Base-by-base conservation (phyloP, 2,797 vertebrate species). In the Falco novaeseelandiae region DNA sequence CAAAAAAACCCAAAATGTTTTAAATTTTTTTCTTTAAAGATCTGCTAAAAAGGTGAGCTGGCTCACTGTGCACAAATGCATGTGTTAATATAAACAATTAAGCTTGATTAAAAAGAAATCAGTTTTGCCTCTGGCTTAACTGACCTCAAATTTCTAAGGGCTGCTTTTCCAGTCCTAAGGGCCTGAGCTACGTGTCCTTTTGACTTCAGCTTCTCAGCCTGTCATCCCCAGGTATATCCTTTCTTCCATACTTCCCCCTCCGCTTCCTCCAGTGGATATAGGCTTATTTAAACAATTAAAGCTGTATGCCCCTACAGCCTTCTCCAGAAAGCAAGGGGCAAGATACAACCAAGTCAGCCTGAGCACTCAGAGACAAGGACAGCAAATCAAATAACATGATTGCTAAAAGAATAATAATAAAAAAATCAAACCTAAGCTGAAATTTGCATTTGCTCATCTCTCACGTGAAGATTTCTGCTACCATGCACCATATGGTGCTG, bases 201-300 rank as follows among this genome's bases (percentile, higher is more conserved):
- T 94, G 93, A 96, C 87, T 92, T 92, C 63, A 92, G 76, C 48
- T 74, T 91, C 91, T 92, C 84, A 79, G 67, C 61, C 70, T 57
- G n/a, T 79, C 73, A 81, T 92, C 76, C 95, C 84, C 72, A 91
- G 92, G 55, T 89, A 77, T 69, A 83, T 66, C 55, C 40, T 92
- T 86, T 85, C 57, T 87, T 92, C 79, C 84, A 72, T 1, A 0
- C 8, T 25, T 76, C 36, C 42, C 26, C 20, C 21, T 91, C 66
- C 22, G 30, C 30, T 91, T 88, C 79, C 90, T 89, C 58, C 70
- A 81, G 58, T 34, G 62, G 89, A 81, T 74, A 76, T 1, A 87
- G 44, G 55, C n/a, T 95, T 95, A 88, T 91, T 94, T 93, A 96
- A 95, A 88, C 90, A 96, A 95, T 96, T 97, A 92, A 92, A 90